phyloP scores from a whole-genome alignment of 2,797 vertebrate species.

The Labeo calbasu region DNA sequence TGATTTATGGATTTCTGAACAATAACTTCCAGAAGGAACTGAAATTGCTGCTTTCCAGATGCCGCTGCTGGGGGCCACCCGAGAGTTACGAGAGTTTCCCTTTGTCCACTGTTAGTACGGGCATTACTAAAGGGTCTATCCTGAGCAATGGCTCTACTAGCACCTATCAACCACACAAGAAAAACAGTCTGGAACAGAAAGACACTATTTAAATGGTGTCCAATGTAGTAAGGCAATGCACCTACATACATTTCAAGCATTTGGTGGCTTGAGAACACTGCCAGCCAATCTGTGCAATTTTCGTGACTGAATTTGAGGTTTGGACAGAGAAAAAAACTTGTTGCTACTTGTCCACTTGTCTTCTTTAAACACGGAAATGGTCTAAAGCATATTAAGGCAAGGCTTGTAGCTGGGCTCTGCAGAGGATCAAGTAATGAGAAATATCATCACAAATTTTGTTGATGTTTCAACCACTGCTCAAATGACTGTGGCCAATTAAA shows the following conservation, averaged over 20 bases:
- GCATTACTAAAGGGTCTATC: constrained; percentile 83
- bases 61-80: constrained; percentile 77
- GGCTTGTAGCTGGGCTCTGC: neutral
- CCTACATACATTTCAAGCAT: neutral
- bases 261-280: neutral
- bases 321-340: neutral
- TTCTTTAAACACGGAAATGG: neutral
- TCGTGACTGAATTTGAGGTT: neutral
- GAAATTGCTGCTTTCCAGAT: constrained; percentile 78
- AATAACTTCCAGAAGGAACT: constrained; percentile 88
- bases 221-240: neutral
- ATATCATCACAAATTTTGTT: neutral
- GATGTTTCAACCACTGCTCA: neutral
- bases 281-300: neutral
- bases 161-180: constrained; percentile 58
- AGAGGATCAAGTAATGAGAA: neutral
- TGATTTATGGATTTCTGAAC: constrained; percentile 88
- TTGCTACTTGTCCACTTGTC: neutral
- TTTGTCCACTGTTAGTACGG: constrained; percentile 84
- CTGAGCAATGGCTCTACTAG: constrained; percentile 78
- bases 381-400: neutral
- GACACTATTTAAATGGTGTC: constrained; percentile 6
- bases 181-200: constrained; percentile 49
- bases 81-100: constrained; percentile 85
- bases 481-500: constrained; percentile 10